Evolutionary conservation across 2,888 invertebrate species (phyloP), one percentile per base, ranked within the genome.

Genomic region (Miltochrista miniata): DNA sequence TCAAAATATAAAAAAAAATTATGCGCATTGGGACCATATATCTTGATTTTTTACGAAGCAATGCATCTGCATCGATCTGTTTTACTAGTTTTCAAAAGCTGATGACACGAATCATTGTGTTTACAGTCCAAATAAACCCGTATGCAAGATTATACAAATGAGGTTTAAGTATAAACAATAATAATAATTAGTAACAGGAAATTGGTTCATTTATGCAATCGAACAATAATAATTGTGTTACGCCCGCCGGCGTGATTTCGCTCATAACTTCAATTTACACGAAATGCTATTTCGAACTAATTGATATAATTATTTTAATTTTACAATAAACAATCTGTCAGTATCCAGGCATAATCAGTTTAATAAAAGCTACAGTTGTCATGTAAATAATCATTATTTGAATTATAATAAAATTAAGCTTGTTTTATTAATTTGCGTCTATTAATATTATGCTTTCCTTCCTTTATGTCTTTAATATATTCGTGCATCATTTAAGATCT

Each of bases 271-370:
- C 67, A 72, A 74, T 80, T 79, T 76, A 77, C 72, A 62, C 72
- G 71, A 74, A 78, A 76, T 70, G 62, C 72, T 76, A 74, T 78
- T 76, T 70, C 68, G 56, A 67, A 70, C 70, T 76, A 79, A 83
- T 83, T 83, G 81, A 80, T 81, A 67, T 72, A 77, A 81, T 82
- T 77, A 81, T 79, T 80, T 80, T 66, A 74, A 81, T 77, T 76
- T 74, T 60, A 68, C 68, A 66, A 68, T 69, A 69, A 52, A 66
- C 68, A 74, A 72, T 72, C 68, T 68, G 68, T 72, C 72, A 72
- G 56, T 58, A 59, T 61, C 68, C 40, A 48, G 57, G 59, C 55
- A 45, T 68, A 65, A 66, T 64, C 40, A 54, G 58, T 53, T 60
- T 57, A 56, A 46, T 54, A 51, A 54, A 55, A 50, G 35, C 40